phyloP scores from a whole-genome alignment of 2,888 invertebrate genomes.

The Dryobotodes eremita region DNA sequence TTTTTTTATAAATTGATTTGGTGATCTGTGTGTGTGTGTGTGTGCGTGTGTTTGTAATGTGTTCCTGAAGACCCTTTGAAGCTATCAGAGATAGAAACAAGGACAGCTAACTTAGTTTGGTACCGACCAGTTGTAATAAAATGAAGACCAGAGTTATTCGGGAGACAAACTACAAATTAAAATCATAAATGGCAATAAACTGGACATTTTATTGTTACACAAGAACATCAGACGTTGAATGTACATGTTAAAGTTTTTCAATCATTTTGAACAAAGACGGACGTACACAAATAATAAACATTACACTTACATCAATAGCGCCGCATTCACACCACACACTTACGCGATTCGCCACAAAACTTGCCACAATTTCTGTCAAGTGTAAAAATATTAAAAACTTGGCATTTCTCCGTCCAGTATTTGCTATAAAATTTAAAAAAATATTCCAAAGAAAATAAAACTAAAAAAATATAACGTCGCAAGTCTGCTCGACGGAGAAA shows the following conservation, averaged over 20 bases:
- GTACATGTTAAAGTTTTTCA: constrained; percentile 78
- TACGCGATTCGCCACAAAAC: constrained; percentile 71
- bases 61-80: neutral
- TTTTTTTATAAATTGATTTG: too few relatives aligned
- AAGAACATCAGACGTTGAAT: constrained; percentile 73
- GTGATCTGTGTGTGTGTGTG: too few relatives aligned
- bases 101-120: neutral
- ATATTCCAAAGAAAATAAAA: constrained; percentile 64
- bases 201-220: constrained; percentile 80
- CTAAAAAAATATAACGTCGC: constrained; percentile 71
- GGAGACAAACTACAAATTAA: constrained; percentile 33
- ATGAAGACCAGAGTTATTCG: neutral
- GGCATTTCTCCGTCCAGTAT: constrained; percentile 78
- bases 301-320: constrained; percentile 84
- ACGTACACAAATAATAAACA: constrained; percentile 81
- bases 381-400: constrained; percentile 51
- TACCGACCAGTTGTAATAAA: neutral
- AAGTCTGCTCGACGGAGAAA: constrained; percentile 82
- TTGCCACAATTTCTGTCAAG: constrained; percentile 65
- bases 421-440: constrained; percentile 80
- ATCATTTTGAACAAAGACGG: constrained; percentile 73
- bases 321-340: constrained; percentile 73
- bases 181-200: constrained; percentile 59
- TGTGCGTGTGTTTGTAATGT: too few relatives aligned
- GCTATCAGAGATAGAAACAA: neutral